A percentile compares a stretch with the other conserved stretches of the same genome.
Conservation (phyloP, 2,888 invertebrate species). For the Ceriagrion tenellum region DNA sequence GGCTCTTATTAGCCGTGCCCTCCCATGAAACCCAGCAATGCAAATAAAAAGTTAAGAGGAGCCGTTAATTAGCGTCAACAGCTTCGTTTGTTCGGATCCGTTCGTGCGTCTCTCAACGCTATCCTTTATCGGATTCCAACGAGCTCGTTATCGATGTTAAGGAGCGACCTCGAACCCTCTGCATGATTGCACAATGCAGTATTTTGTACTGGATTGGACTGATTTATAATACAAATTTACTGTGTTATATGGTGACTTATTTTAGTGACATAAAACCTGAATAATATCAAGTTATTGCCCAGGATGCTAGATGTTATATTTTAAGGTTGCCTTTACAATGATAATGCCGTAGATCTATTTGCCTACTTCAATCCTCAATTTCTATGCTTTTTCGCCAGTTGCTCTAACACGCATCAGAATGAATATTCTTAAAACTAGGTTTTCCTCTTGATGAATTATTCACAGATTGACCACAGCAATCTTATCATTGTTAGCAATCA, state of each 20-base stretch:
- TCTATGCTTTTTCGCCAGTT: too few relatives aligned
- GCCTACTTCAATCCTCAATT: too few relatives aligned
- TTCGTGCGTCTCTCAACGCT: slow-evolving; percentile 29
- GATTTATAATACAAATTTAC: background rate
- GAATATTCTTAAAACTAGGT: too few relatives aligned
- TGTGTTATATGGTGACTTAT: background rate
- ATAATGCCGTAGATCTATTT: too few relatives aligned
- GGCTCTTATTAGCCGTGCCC: slow-evolving; percentile 21
- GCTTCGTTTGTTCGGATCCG: slow-evolving; percentile 32
- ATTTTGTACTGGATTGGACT: background rate
- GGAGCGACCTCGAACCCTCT: background rate
- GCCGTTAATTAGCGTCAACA: slow-evolving; percentile 27
- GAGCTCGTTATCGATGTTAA: slow-evolving; percentile 20
- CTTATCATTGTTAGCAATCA: too few relatives aligned
- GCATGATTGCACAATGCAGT: background rate
- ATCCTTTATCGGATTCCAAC: slow-evolving; percentile 35
- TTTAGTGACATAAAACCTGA: background rate
- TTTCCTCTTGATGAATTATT: too few relatives aligned
- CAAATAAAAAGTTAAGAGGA: slow-evolving; percentile 29
- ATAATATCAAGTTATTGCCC: background rate
- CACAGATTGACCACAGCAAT: too few relatives aligned
- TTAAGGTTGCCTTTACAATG: too few relatives aligned
- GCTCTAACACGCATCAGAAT: too few relatives aligned
- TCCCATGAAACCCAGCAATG: slow-evolving; percentile 1
- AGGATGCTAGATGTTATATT: too few relatives aligned